These are phyloP conservation scores for Brienomyrus longianalis DNA, from an alignment of 2,113 vertebrate species.

Conservation along the genomic window DNA sequence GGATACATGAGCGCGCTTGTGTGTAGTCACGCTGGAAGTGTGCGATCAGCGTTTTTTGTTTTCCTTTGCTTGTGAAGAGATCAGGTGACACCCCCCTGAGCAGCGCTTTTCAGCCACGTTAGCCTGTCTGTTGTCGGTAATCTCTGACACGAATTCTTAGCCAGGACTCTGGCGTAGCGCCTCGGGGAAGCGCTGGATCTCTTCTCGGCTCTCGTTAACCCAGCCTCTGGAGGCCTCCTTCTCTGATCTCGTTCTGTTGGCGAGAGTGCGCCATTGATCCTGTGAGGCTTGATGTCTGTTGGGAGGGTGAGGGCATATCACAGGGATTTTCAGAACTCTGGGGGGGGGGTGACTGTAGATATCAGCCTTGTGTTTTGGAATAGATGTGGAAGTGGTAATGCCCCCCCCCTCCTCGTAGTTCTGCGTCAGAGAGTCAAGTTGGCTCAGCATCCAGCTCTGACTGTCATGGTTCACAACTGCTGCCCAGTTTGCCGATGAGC, in stretches of 20 bases:
- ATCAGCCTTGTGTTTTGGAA: not conserved
- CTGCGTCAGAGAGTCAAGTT: not conserved
- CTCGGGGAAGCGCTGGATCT: not conserved
- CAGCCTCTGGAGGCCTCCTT: not conserved
- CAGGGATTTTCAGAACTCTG: not conserved
- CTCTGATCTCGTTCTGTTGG: not conserved
- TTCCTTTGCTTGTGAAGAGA: conserved; percentile 3
- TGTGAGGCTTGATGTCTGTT: not conserved
- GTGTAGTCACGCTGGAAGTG: not conserved
- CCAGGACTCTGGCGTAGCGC: not conserved
- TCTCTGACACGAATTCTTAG: not conserved
- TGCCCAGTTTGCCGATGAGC: not conserved
- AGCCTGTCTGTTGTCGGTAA: not conserved
- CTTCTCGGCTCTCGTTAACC: not conserved
- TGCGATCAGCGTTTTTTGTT: not conserved
- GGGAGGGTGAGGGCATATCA: not conserved
- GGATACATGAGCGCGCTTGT: conserved; percentile 10
- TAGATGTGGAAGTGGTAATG: not conserved
- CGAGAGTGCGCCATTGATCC: not conserved
- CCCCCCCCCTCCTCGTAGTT: not conserved
- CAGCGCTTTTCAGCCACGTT: not conserved
- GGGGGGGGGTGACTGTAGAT: not conserved
- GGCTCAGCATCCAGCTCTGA: not conserved
- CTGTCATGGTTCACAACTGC: not conserved
- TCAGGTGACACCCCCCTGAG: conserved; percentile 1